Percentiles rank a stretch among this genome's conserved stretches.
Evolutionary conservation across 2,888 invertebrate species (phyloP).

Genomic region (Auanema sp.): DNA sequence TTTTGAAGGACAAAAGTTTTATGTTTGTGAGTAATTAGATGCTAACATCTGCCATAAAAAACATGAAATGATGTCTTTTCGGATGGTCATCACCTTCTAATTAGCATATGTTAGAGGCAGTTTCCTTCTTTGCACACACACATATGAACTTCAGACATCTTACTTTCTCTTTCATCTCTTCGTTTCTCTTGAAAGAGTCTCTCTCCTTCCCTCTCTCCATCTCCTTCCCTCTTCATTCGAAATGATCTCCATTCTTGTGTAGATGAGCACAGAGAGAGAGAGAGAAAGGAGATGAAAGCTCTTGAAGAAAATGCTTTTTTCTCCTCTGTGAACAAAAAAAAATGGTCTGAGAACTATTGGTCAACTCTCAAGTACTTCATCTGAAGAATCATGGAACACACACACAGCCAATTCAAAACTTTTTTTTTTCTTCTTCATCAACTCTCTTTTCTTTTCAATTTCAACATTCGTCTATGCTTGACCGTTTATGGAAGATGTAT

Average conservation of each 20-base stretch:
- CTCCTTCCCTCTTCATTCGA: slow-evolving; percentile 3
- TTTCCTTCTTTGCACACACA: slow-evolving; percentile 18
- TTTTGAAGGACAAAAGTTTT: too few relatives aligned
- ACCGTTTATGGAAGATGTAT: too few relatives aligned
- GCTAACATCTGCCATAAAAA: too few relatives aligned
- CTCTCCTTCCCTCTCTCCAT: slow-evolving; percentile 5
- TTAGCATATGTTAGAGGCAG: slow-evolving; percentile 13
- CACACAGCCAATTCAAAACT: slow-evolving; percentile 8
- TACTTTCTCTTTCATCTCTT: slow-evolving; percentile 9
- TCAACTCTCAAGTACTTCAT: slow-evolving; percentile 13
- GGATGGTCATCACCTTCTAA: too few relatives aligned
- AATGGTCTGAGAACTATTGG: slow-evolving; percentile 13
- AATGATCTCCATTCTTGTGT: slow-evolving; percentile 8
- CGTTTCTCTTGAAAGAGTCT: slow-evolving; percentile 10
- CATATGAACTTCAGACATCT: not conserved
- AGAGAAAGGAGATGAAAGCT: slow-evolving; percentile 1
- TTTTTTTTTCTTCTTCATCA: slow-evolving; percentile 8
- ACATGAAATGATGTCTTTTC: too few relatives aligned
- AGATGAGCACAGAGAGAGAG: not conserved
- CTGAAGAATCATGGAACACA: slow-evolving; percentile 8
- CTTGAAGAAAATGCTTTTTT: slow-evolving; percentile 15
- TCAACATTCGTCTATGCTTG: too few relatives aligned
- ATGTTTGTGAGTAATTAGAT: too few relatives aligned
- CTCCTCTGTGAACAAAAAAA: slow-evolving; percentile 10
- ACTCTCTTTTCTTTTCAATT: slow-evolving; percentile 5